phyloP scores from a whole-genome alignment of 2,888 invertebrate genomes.

The Drosophila cyrtoloma region DNA sequence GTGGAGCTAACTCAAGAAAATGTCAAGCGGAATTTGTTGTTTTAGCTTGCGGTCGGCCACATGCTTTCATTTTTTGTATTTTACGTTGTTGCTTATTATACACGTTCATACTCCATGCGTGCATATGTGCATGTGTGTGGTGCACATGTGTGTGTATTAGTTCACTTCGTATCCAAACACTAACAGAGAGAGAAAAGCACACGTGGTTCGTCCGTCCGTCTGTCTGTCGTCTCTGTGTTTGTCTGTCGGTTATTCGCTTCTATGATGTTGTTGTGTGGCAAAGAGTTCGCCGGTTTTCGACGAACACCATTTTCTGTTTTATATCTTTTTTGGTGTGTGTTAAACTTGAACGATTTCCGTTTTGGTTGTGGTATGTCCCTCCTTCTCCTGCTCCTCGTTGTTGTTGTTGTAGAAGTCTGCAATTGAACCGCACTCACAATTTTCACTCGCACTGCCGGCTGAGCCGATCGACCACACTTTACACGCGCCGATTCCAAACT shows the following conservation, averaged over 20 bases:
- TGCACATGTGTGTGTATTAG: slow-evolving; percentile 3
- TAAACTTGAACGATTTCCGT: neutral
- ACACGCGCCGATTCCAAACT: slow-evolving; percentile 62
- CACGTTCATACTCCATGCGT: neutral
- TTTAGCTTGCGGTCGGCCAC: slow-evolving; percentile 50
- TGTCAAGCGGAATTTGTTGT: slow-evolving; percentile 49
- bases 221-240: neutral
- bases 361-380: neutral
- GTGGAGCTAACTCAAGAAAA: slow-evolving; percentile 58
- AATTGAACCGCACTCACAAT: neutral
- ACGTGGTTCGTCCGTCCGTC: slow-evolving; percentile 36
- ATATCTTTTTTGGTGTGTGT: neutral
- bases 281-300: slow-evolving; percentile 27
- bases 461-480: slow-evolving; percentile 49
- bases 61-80: slow-evolving; percentile 51
- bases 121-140: slow-evolving; percentile 14
- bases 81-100: slow-evolving; percentile 30
- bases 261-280: neutral
- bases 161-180: slow-evolving; percentile 1
- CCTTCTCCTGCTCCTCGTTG: neutral
- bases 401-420: slow-evolving; percentile 4
- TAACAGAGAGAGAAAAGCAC: slow-evolving; percentile 17
- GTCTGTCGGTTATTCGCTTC: slow-evolving; percentile 18
- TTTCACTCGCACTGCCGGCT: neutral
- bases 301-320: slow-evolving; percentile 19